Base-by-base conservation (phyloP, 1,140 invertebrate species). In the Halesus radiatus region DNA sequence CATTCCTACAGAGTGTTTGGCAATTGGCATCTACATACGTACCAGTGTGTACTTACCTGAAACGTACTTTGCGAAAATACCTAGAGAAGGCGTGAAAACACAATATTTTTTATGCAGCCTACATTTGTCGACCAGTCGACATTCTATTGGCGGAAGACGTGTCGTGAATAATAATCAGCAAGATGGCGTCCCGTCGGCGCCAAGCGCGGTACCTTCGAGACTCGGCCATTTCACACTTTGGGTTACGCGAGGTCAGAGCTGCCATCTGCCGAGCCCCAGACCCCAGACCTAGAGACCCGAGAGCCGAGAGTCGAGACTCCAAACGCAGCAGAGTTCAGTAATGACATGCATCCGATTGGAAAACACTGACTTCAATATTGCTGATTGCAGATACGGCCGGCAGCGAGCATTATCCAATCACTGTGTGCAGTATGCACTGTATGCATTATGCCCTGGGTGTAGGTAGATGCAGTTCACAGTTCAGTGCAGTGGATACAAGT, bases 101-200 rank as follows among this genome's bases (percentile, higher is more conserved):
- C 60, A 29, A 16, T 29, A 22, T 64, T 64, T 64, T 29, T 23
- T 16, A 64, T 64, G 60, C 60, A 64, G 60, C 60, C 60, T 64
- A 64, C 60, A 64, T 64, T 64, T 64, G 60, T 16, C 60, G 60
- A 64, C 20, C 60, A 23, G 60, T 23, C 60, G 23, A 64, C 60
- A 64, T 56, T 22, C 60, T 64, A 64, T 64, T 64, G 60, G 60
- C 15, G 2, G 60, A 64, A 64, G 60, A 64, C 60, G 23, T 64
- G 60, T 16, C 20, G 60, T 29, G 60, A 64, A 64, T 64, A 23
- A 29, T 29, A 29, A 64, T 64, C 20, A 16, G 20, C 60, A 23
- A 56, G 54, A 22, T 29, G 60, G 60, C 60, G 60, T 16, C 60
- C 60, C 23, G 18, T 16, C 23, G 60, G 60, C 60, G 60, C 60